A percentile compares a stretch with the other conserved stretches of the same genome.
phyloP scores from a whole-genome alignment of 2,797 vertebrate species.

The Oreochromis grahami region DNA sequence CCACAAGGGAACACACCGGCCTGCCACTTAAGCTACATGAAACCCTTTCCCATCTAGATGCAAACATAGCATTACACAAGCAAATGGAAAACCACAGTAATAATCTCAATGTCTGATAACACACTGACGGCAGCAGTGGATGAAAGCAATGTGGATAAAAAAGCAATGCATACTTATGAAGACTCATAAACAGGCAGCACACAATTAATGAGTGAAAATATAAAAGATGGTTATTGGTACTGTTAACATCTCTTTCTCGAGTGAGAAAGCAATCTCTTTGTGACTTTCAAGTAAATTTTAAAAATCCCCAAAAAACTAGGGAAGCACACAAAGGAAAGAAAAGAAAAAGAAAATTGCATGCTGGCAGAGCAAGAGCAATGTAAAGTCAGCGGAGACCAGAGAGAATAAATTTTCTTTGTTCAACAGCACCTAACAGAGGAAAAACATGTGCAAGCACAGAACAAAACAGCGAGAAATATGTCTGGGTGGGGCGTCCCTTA shows the following conservation, averaged over 20 bases:
- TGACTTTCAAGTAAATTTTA: conserved; percentile 3
- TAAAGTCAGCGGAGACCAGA: conserved; percentile 7
- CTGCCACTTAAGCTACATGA: conserved; percentile 25
- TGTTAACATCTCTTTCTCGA: not conserved
- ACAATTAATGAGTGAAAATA: not conserved
- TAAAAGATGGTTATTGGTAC: not conserved
- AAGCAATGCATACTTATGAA: not conserved
- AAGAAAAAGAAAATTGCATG: not conserved
- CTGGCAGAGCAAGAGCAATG: not conserved
- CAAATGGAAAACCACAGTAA: conserved; percentile 26
- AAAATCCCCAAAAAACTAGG: not conserved
- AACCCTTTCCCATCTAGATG: conserved; percentile 8
- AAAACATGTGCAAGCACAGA: conserved; percentile 4
- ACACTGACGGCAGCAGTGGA: not conserved
- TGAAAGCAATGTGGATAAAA: not conserved
- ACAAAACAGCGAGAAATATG: conserved; percentile 10
- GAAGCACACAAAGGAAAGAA: not conserved
- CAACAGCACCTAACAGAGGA: not conserved
- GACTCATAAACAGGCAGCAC: not conserved
- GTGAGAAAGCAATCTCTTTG: conserved; percentile 14
- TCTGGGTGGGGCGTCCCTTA: conserved; percentile 13
- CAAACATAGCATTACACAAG: conserved; percentile 9
- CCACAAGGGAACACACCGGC: conserved; percentile 19
- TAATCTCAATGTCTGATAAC: conserved; percentile 12
- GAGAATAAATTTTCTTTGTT: conserved; percentile 11